These are phyloP conservation scores for Apantesis nais DNA, from an alignment of 2,888 invertebrate genomes.

Conservation along the genomic window DNA sequence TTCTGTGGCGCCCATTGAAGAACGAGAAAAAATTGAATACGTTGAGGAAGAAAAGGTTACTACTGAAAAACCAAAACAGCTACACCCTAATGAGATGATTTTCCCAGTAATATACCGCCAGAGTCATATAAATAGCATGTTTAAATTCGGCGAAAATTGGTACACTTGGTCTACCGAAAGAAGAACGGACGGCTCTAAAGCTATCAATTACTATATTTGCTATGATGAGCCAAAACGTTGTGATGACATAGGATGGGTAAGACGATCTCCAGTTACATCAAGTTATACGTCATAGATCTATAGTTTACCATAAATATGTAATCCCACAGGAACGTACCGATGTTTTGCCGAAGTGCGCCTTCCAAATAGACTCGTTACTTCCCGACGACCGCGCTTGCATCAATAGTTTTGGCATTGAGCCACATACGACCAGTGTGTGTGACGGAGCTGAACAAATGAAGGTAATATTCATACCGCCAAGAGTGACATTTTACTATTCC, in stretches of 20 bases:
- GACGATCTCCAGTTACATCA: constrained; percentile 6
- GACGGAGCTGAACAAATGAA: constrained; percentile 82
- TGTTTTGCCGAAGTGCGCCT: constrained; percentile 72
- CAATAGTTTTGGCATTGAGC: constrained; percentile 74
- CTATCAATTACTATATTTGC: constrained; percentile 73
- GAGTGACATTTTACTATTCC: background rate
- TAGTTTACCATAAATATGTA: constrained; percentile 1
- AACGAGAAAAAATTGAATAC: constrained; percentile 57
- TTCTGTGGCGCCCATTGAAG: constrained; percentile 24
- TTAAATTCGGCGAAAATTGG: constrained; percentile 80
- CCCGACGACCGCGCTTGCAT: constrained; percentile 77
- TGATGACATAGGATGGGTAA: constrained; percentile 81
- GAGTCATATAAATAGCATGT: constrained; percentile 78
- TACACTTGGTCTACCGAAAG: constrained; percentile 80
- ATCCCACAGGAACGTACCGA: constrained; percentile 72
- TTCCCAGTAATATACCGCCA: constrained; percentile 77
- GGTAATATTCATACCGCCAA: constrained; percentile 58
- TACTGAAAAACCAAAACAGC: constrained; percentile 60
- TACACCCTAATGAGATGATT: constrained; percentile 77
- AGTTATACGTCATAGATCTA: background rate
- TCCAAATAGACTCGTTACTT: constrained; percentile 76
- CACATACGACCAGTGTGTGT: constrained; percentile 60
- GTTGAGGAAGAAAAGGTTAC: constrained; percentile 62
- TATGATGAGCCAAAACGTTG: constrained; percentile 79
- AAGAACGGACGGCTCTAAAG: constrained; percentile 72